Conservation (phyloP, 1,140 invertebrate species). For the Cecropterus lyciades region DNA sequence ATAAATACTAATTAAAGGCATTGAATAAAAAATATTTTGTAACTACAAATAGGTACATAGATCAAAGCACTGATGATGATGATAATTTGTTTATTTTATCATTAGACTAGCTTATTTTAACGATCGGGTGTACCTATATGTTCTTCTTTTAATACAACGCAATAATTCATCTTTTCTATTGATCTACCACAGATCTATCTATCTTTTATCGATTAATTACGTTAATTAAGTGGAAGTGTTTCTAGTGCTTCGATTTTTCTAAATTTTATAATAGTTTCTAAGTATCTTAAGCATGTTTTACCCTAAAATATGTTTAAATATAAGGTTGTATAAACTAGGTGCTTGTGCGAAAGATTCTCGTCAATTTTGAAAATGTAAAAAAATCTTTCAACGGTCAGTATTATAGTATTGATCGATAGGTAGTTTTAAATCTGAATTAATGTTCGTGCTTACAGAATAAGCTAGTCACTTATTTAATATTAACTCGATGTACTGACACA, state of each 20-base stretch:
- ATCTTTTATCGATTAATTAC: not conserved
- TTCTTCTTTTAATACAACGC: too few relatives aligned
- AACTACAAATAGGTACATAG: too few relatives aligned
- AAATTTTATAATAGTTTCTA: constrained; percentile 17
- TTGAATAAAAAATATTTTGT: too few relatives aligned
- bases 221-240: not conserved
- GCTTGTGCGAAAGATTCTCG: constrained; percentile 74
- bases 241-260: constrained; percentile 27
- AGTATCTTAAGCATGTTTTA: constrained; percentile 26
- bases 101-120: too few relatives aligned
- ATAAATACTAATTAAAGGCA: too few relatives aligned
- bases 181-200: constrained; percentile 10
- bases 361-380: constrained; percentile 76
- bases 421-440: constrained; percentile 61
- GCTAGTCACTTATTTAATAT: constrained; percentile 67
- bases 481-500: constrained; percentile 78
- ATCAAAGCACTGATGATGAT: too few relatives aligned
- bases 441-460: constrained; percentile 72
- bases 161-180: not conserved
- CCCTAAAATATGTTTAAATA: constrained; percentile 53
- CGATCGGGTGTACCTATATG: too few relatives aligned
- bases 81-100: too few relatives aligned
- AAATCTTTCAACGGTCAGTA: constrained; percentile 41
- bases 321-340: constrained; percentile 80
- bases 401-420: constrained; percentile 45